Evolutionary conservation across 2,113 vertebrate genomes (phyloP), one percentile per base, ranked within the genome.

Genomic region (Platichthys stellatus): DNA sequence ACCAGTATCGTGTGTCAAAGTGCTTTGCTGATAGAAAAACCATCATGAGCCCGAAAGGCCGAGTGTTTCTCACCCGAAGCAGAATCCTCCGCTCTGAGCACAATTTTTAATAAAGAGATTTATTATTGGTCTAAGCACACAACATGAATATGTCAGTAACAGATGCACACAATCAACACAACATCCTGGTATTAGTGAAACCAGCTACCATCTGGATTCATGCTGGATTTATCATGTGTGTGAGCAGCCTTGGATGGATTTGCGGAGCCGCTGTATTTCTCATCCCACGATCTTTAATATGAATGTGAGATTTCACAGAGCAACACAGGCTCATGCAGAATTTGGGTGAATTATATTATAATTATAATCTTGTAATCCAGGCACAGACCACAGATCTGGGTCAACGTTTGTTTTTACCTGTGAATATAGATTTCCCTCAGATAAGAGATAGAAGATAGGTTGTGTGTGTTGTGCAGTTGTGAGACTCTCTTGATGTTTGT

Each of bases 61-160:
- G 63, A 51, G 53, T 66, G 2, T 35, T 12, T 56, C 53, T 31
- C 21, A 35, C 60, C 60, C 64, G 10, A 35, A 73, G 80, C 72
- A 20, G 28, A 14, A 45, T 45, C 21, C 66, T 38, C 38, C 6
- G 68, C 68, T 76, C 53, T 31, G 6, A 31, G 31, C 28, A 40
- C n/a, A 63, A 45, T 57, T 62, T 60, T 56, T 15, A 65, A 24
- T 31, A 51, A 69, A 76, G 21, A 62, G 17, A 72, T 65, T 20
- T 45, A 38, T 76, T 80, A 76, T 43, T 28, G 23, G 28, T 66
- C 9, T 21, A 17, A 31, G 65, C 28, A 65, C 28, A 63, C 23
- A 20, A 53, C 13, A 28, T 62, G 51, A 21, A 47, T 18, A 54
- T 62, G n/a, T 59, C 31, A 57, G 63, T 2, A 58, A 63, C 43